These are phyloP conservation scores for Antedon mediterranea DNA, from an alignment of 53 echinoderm and acorn worm genomes.

Conservation along the genomic window DNA sequence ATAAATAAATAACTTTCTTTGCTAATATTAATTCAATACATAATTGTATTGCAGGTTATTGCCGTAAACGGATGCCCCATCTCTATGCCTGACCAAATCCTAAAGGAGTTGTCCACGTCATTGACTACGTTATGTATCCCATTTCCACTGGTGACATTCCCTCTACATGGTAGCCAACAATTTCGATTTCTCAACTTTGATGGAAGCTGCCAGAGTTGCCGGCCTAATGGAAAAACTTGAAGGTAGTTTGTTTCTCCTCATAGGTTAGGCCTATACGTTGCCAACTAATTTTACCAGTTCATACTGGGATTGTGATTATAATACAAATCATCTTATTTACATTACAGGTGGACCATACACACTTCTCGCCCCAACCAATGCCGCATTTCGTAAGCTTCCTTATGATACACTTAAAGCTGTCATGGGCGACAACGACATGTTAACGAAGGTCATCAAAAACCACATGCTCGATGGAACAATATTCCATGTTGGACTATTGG, in stretches of 20 bases:
- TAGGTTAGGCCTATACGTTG: too few species aligned
- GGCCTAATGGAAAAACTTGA: not conserved
- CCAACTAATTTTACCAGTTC: too few species aligned
- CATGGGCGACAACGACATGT: not conserved
- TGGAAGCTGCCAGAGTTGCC: not conserved
- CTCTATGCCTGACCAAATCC: slow-evolving; percentile 6
- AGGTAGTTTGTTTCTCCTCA: slow-evolving; percentile 2
- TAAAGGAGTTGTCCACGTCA: slow-evolving; percentile 17
- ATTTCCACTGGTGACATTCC: slow-evolving; percentile 2
- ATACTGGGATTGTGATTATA: too few species aligned
- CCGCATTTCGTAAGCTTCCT: not conserved
- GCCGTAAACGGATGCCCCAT: slow-evolving; percentile 1
- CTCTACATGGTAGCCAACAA: not conserved
- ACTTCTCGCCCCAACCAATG: not conserved
- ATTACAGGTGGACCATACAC: not conserved
- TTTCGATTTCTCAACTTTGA: not conserved
- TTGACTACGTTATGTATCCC: slow-evolving; percentile 15
- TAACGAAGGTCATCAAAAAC: not conserved
- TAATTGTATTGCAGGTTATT: not conserved
- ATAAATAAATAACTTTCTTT: too few species aligned
- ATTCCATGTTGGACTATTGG: not conserved
- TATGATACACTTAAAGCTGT: not conserved
- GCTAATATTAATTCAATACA: too few species aligned
- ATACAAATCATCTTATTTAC: too few species aligned
- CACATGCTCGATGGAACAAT: not conserved